Base-by-base conservation (phyloP, 2,797 vertebrate species). In the Sternarchorhynchus goeldii region DNA sequence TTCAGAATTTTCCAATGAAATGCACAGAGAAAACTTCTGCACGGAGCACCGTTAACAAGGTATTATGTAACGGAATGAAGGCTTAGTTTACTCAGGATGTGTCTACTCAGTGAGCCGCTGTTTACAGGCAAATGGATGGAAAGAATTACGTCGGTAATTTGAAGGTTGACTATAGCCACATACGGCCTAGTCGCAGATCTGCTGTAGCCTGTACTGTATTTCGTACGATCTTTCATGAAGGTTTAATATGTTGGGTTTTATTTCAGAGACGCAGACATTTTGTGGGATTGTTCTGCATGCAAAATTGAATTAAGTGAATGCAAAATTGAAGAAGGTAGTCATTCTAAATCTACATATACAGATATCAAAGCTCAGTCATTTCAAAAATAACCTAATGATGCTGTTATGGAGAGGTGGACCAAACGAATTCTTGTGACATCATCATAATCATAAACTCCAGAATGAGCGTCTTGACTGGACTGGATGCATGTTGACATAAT, bases 161-260 rank as follows among this genome's bases (percentile, higher is more conserved):
- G 75, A 81, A 81, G 84, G 41, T 81, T 76, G 71, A 53, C 29
- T 84, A 77, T 81, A 86, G 87, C 81, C 88, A 85, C 87, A 87
- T 50, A 83, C 81, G 76, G 89, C 87, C 89, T 80, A 80, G 53
- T 60, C 41, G 41, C 65, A 41, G 67, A 68, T 16, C 29, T 55
- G 75, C 66, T 77, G 75, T 18, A 62, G 34, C 34, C 34, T 36
- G 34, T 66, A 39, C 18, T 75, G 60, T 45, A 56, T 75, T 75
- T 25, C 60, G 25, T 57, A 21, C 73, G 56, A n/a, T 31, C 32
- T 50, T 36, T 14, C 6, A 56, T 56, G 8, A 17, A 21, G 60
- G 73, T 45, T 41, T 75, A 20, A 65, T 56, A 14, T 50, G 45
- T 45, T 6, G 12, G 45, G 14, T 50, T 50, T 50, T 50, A 50